Evolutionary conservation across 2,113 vertebrate species (phyloP).

Genomic region (Myiagra hebetior): DNA sequence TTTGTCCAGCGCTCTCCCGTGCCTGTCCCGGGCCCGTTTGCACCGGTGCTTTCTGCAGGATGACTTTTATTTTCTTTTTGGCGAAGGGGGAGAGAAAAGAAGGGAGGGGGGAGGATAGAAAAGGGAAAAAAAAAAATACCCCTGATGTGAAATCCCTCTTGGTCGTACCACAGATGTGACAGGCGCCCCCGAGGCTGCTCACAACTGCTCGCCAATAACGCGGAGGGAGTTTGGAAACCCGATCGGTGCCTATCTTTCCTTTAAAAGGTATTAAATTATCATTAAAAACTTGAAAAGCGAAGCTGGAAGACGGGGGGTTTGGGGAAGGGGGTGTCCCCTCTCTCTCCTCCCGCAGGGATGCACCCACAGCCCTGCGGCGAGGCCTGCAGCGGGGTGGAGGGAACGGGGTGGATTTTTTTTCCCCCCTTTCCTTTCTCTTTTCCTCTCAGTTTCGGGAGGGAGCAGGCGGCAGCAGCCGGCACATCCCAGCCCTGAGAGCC

Average conservation of each 20-base stretch:
- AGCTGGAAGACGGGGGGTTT: neutral
- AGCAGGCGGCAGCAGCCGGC: neutral
- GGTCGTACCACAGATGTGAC: constrained; percentile 23
- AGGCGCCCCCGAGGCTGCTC: constrained; percentile 67
- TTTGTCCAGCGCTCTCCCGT: neutral
- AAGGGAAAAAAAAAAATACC: too few species aligned
- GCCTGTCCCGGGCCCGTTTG: neutral
- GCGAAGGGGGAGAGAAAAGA: rapidly evolving
- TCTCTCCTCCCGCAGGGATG: neutral
- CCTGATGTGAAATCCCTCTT: constrained; percentile 13
- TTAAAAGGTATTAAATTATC: constrained; percentile 36
- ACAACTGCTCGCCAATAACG: constrained; percentile 14
- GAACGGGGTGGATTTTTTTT: rapidly evolving
- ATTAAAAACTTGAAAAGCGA: neutral
- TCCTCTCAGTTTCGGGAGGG: neutral
- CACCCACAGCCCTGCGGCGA: neutral
- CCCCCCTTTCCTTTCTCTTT: neutral
- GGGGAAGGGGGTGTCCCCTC: too few species aligned
- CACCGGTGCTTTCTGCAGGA: neutral
- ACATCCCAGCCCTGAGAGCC: neutral
- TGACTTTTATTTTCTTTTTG: neutral
- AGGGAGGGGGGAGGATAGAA: rapidly evolving
- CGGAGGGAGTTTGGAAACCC: neutral
- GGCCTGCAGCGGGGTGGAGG: neutral
- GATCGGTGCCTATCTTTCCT: neutral